phyloP scores from a whole-genome alignment of 2,113 vertebrate genomes.

The Austrofundulus limnaeus region DNA sequence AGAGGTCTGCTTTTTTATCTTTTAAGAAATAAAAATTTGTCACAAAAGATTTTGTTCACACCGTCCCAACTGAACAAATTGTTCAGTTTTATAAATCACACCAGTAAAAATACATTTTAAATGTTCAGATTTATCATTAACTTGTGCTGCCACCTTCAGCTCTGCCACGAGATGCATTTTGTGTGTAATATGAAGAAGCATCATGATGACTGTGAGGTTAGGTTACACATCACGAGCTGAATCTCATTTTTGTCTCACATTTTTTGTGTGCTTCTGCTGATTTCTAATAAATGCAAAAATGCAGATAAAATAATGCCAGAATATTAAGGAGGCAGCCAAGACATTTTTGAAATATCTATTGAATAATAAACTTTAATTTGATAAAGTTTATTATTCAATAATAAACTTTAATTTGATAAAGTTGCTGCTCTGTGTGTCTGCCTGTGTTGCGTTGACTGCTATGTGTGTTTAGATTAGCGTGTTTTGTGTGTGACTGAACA shows the following conservation, averaged over 20 bases:
- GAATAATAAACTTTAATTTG: background rate
- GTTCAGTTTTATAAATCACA: background rate
- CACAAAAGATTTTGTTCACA: background rate
- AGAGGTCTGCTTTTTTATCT: no score
- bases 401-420: background rate
- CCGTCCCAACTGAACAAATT: background rate
- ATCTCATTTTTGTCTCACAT: background rate
- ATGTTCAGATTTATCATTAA: background rate
- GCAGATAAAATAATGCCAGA: background rate
- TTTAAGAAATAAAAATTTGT: background rate
- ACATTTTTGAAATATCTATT: background rate
- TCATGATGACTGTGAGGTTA: background rate
- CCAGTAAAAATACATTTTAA: background rate
- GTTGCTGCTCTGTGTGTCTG: slow-evolving; percentile 9
- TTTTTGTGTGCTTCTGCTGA: background rate
- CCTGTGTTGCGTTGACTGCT: slow-evolving; percentile 24
- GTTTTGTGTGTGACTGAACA: slow-evolving; percentile 42
- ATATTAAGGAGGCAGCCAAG: background rate
- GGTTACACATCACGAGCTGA: background rate
- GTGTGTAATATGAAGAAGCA: slow-evolving; percentile 55
- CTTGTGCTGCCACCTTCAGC: background rate
- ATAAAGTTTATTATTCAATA: background rate
- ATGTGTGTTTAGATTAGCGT: slow-evolving; percentile 29
- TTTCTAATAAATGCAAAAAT: background rate
- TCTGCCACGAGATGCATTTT: slow-evolving; percentile 5